Conservation (phyloP, 92 coral and sea anemone species). For the Parazoanthus swiftii region DNA sequence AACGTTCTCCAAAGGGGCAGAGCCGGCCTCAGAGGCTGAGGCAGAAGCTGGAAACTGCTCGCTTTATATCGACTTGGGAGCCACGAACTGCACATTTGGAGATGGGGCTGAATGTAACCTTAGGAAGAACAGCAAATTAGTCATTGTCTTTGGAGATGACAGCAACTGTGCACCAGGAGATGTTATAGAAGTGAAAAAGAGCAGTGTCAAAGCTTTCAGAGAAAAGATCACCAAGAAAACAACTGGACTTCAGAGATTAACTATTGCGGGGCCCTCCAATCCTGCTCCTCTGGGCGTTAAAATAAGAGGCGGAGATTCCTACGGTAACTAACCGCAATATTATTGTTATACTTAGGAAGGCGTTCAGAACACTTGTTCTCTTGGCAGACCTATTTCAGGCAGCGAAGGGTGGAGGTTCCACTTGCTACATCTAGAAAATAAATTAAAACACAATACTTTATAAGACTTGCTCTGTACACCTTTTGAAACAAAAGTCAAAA, state of each 20-base stretch:
- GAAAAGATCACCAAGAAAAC: conserved; percentile 15
- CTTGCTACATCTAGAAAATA: neutral
- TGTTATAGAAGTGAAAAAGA: neutral
- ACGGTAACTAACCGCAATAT: neutral
- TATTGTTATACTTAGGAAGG: neutral
- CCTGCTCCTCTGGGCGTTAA: neutral
- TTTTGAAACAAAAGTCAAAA: too few species aligned
- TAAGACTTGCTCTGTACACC: neutral
- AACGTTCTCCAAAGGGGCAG: neutral
- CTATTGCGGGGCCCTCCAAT: neutral
- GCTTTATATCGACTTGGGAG: conserved; percentile 17
- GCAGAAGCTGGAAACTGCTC: conserved; percentile 24
- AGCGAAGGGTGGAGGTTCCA: neutral
- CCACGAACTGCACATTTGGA: conserved; percentile 43
- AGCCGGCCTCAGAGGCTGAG: neutral
- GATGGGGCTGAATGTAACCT: conserved; percentile 20
- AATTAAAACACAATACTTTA: too few species aligned
- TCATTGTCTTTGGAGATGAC: conserved; percentile 17
- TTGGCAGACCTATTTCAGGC: neutral
- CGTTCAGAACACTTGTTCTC: neutral
- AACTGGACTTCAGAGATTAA: neutral
- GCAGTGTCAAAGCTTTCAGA: neutral
- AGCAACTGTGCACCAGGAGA: conserved; percentile 36
- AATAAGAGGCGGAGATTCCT: conserved; percentile 3
- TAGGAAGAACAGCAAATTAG: neutral